phyloP scores from a whole-genome alignment of 2,797 vertebrate species.

The Craterocephalus amniculus region DNA sequence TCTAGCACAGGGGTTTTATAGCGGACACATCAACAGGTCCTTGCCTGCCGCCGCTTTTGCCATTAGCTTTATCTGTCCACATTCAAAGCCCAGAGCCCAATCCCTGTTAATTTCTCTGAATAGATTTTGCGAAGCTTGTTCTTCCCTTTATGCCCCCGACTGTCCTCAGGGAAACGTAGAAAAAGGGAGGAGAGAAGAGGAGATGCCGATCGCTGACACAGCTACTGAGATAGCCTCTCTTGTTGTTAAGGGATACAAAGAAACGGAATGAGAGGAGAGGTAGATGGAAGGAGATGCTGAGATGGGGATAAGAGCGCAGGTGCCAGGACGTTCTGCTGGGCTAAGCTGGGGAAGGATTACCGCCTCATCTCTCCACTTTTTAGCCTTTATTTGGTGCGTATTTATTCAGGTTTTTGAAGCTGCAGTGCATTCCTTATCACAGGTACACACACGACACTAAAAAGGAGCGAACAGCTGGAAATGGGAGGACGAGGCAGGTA shows the following conservation, averaged over 20 bases:
- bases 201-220: constrained; percentile 73
- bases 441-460: constrained; percentile 18
- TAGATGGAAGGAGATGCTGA: constrained; percentile 60
- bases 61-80: constrained; percentile 67
- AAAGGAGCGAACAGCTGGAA: constrained; percentile 24
- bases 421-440: constrained; percentile 12
- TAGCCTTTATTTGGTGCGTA: constrained; percentile 54
- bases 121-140: constrained; percentile 71
- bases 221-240: constrained; percentile 70
- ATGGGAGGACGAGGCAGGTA: constrained; percentile 31
- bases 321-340: constrained; percentile 65
- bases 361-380: constrained; percentile 47
- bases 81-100: constrained; percentile 67
- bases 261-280: constrained; percentile 49
- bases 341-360: constrained; percentile 77
- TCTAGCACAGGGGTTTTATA: constrained; percentile 64
- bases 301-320: constrained; percentile 59
- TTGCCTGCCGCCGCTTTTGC: constrained; percentile 61
- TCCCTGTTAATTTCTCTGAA: constrained; percentile 54
- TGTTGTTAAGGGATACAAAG: constrained; percentile 64
- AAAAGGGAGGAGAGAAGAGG: constrained; percentile 14
- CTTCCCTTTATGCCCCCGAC: constrained; percentile 64
- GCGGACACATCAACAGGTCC: constrained; percentile 45
- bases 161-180: constrained; percentile 56
- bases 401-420: constrained; percentile 58